Base-by-base conservation (phyloP, 2,113 vertebrate species). In the Tenebrosternarchus preto region DNA sequence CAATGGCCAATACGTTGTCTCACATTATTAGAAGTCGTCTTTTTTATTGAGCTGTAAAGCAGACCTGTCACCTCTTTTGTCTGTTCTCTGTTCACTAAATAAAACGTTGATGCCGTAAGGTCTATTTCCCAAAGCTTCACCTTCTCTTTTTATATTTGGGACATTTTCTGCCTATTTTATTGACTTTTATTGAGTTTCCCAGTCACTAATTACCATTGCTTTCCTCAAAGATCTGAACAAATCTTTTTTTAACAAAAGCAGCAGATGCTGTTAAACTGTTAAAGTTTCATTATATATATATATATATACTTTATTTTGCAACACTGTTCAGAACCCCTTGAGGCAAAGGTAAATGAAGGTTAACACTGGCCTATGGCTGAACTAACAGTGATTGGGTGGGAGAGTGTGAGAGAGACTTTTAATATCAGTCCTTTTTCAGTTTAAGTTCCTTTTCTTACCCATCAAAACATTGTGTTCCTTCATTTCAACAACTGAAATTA, bases 331-430 rank as follows among this genome's bases (percentile, higher is more conserved):
- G 61, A 80, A 36, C 80, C 59, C 73, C 82, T 80, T 36, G 84
- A 74, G 83, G 82, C 80, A 84, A 84, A 80, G 83, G 83, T 80
- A 78, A 71, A 77, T 76, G 77, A 82, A 86, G 83, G 85, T 86
- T 82, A 84, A 73, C 70, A 70, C 69, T 84, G 53, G 80, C 80
- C 73, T 67, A 74, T 43, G 77, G 82, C 82, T 77, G 63, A 67
- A 61, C 71, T 72, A 57, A 73, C 69, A 57, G 46, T 55, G 70
- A 75, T 55, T 36, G 50, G 39, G 73, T 17, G 53, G 57, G 24
- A 60, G 72, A 60, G 61, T 46, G 33, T 60, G 15, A 61, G 31
- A 68, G 25, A 36, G 16, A 5, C 11, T 20, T n/a, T 31, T 57
- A 29, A 57, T 36, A 24, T 61, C 56, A 59, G 19, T 63, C 27